Evolutionary conservation across 2,797 vertebrate genomes (phyloP).

Genomic region (Limnodromus scolopaceus): DNA sequence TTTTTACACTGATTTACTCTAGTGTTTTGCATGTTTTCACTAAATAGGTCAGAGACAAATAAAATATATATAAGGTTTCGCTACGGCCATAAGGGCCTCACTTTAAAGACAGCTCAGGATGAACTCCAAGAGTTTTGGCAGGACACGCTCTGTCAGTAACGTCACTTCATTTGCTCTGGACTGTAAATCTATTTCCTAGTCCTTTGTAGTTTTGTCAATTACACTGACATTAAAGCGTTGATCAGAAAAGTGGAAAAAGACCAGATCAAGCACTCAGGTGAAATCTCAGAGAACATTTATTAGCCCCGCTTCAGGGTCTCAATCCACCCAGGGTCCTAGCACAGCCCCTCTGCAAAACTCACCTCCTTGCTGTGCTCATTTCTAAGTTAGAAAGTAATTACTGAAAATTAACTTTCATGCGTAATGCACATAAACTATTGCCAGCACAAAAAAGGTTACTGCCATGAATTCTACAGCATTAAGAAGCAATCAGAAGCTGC

Average conservation of each 20-base stretch:
- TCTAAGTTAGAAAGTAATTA: neutral
- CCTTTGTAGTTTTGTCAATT: neutral
- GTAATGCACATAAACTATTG: rapidly evolving
- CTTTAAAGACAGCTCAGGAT: neutral
- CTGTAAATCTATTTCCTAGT: neutral
- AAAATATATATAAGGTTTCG: neutral
- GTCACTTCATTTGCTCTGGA: neutral
- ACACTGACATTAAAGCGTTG: neutral
- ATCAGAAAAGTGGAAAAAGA: rapidly evolving
- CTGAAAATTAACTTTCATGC: neutral
- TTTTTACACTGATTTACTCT: neutral
- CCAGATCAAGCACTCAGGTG: neutral
- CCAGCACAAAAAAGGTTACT: neutral
- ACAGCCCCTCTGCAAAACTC: neutral
- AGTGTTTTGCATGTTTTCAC: neutral
- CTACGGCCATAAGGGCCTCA: neutral
- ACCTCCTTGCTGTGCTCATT: neutral
- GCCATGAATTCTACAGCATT: rapidly evolving
- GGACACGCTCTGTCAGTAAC: rapidly evolving
- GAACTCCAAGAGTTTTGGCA: neutral
- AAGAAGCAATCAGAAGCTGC: rapidly evolving
- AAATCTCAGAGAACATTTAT: neutral
- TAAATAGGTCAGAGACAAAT: neutral
- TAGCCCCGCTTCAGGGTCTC: no score
- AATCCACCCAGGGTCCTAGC: no score